Conservation (phyloP, 23 tunicate genomes). For the Ciona savignyi region DNA sequence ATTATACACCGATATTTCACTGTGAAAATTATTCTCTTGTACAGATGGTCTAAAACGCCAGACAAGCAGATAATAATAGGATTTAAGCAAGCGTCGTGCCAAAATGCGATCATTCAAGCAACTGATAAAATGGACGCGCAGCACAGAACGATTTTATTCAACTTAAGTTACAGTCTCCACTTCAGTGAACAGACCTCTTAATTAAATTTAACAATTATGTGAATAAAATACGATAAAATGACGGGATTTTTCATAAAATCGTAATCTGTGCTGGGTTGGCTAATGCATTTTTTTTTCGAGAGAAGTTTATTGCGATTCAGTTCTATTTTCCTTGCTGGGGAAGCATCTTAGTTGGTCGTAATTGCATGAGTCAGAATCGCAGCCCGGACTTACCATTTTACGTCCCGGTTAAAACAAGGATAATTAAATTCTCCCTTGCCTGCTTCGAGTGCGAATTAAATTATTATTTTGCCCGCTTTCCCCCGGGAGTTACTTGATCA, state of each 20-base stretch:
- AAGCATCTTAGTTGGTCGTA: no score
- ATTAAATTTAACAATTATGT: no score
- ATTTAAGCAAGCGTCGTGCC: neutral
- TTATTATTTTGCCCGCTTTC: neutral
- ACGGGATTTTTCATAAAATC: no score
- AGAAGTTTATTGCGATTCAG: neutral
- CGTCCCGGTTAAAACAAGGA: neutral
- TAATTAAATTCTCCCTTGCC: neutral
- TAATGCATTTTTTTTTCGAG: no score
- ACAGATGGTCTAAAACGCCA: neutral
- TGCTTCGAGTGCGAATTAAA: neutral
- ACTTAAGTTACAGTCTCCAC: no score
- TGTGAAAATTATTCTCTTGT: no score
- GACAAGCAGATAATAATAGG: neutral
- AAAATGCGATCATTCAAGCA: neutral
- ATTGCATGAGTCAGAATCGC: neutral
- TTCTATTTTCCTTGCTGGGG: neutral
- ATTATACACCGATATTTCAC: no score
- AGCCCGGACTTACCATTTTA: neutral
- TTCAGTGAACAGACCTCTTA: no score
- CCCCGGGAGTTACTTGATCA: neutral
- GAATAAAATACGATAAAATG: no score
- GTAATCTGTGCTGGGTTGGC: no score
- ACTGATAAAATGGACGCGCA: neutral
- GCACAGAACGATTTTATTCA: no score